A percentile compares a stretch with the other conserved stretches of the same genome.
Evolutionary conservation across 2,113 vertebrate species (phyloP).

Genomic region (Polypterus senegalus): DNA sequence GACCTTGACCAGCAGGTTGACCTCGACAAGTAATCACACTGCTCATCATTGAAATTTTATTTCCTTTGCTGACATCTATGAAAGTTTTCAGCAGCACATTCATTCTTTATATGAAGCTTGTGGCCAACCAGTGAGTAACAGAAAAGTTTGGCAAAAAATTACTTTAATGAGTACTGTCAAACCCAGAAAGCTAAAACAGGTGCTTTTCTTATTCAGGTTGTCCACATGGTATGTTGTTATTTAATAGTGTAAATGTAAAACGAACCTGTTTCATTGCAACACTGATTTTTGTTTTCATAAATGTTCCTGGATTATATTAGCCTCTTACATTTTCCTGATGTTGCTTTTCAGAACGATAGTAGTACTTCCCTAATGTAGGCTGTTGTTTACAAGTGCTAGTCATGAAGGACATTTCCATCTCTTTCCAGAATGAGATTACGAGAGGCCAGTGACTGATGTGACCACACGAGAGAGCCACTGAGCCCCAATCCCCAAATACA

Average conservation of each 20-base stretch:
- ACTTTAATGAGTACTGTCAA: background rate
- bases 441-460: no score
- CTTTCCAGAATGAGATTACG: no score
- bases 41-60: background rate
- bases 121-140: background rate
- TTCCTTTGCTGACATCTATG: slow-evolving; percentile 3
- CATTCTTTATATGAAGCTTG: background rate
- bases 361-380: no score
- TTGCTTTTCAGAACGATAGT: background rate
- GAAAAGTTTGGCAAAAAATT: background rate
- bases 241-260: no score
- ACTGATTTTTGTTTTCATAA: background rate
- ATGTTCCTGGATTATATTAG: background rate
- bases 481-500: no score
- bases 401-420: no score
- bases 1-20: slow-evolving; percentile 47
- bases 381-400: no score
- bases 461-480: no score
- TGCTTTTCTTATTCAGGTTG: no score
- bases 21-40: slow-evolving; percentile 25
- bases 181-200: no score
- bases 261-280: background rate
- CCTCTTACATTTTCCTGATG: background rate
- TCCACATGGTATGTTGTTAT: no score
- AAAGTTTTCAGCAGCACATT: background rate